Base-by-base conservation (phyloP, 2,888 invertebrate species). In the Nymphalis urticae region DNA sequence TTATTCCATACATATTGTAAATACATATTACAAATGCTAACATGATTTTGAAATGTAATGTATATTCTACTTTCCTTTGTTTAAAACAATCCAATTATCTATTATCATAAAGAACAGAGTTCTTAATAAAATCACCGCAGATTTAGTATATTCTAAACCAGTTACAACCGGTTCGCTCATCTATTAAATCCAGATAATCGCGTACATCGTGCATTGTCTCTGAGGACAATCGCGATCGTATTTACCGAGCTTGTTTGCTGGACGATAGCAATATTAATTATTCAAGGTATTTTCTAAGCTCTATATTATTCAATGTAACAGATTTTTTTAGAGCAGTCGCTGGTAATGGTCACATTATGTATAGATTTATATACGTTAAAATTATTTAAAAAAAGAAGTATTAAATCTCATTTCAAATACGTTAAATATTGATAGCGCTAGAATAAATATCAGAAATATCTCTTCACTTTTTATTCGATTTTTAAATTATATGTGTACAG, bases 221-320 rank as follows among this genome's bases (percentile, higher is more conserved):
- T 16, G 62, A 70, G 68, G 61, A 71, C 70, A 71, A 71, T 68
- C 68, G 70, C 54, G 32, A 56, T 56, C 36, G 64, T 70, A 68
- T 71, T 71, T 71, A 71, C 62, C 64, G 64, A 71, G 68, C 62
- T 54, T 62, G 70, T 68, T 71, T 64, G 70, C 61, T 58, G 51
- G 58, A 54, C 61, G 47, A 66, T 53, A 32, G 60, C 65, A 51
- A 50, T 60, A 61, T 61, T 66, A 60, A 66, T 66, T 66, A 66
- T 66, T 66, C 54, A 62, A 62, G 48, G 54, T 47, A 53, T 66
- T 66, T 66, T 56, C 61, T 48, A 50, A 59, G 58, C 50, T 56
- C 32, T 21, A 24, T 24, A 53, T 64, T 48, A 36, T 58, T 50
- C 50, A 3, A 6, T 48, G 10, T n/a, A 50, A 65, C 13, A 51